Base-by-base conservation (phyloP, 2,888 invertebrate genomes). In the Phengaris alcon region DNA sequence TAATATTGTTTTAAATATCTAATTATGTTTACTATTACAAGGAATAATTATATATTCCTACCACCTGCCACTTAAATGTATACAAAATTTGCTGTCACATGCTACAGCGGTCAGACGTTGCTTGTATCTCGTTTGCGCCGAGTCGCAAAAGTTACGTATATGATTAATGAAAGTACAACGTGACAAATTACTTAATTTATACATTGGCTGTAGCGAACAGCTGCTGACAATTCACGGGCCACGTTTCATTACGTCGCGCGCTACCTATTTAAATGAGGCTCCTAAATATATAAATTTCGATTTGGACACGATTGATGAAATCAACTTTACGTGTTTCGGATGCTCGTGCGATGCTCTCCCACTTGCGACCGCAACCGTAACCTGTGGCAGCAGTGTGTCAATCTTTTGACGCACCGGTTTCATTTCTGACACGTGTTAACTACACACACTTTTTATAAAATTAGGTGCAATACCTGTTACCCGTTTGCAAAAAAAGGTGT, bases 171-270 rank as follows among this genome's bases (percentile, higher is more conserved):
- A 64, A 64, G 64, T 64, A 64, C 75, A 77, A 57, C 55, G 68
- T 57, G 35, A 73, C 59, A 68, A 74, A 75, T 77, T 68, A 86
- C 85, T 86, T 86, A 86, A 88, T 88, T 87, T 85, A 86, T 86
- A 86, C 86, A 88, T 87, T 86, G 83, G 82, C 86, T 82, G 83
- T 83, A 82, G 82, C 82, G 83, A 81, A 76, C 86, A 85, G 86
- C 86, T 87, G 86, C 84, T 84, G 81, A 78, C 86, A 87, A 87
- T 87, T 88, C 87, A 84, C 86, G 85, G 84, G 85, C 85, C 85
- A 84, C 87, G 87, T 88, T 88, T 87, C 86, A 88, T 85, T 83
- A 86, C 83, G 85, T 81, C 82, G 81, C 80, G 79, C 82, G 59
- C 15, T 59, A 15, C 64, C 59, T 64, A 64, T 64, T 44, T 64